A percentile compares a stretch with the other conserved stretches of the same genome.
phyloP scores from a whole-genome alignment of 2,113 vertebrate genomes.

The Speoplatyrhinus poulsoni region DNA sequence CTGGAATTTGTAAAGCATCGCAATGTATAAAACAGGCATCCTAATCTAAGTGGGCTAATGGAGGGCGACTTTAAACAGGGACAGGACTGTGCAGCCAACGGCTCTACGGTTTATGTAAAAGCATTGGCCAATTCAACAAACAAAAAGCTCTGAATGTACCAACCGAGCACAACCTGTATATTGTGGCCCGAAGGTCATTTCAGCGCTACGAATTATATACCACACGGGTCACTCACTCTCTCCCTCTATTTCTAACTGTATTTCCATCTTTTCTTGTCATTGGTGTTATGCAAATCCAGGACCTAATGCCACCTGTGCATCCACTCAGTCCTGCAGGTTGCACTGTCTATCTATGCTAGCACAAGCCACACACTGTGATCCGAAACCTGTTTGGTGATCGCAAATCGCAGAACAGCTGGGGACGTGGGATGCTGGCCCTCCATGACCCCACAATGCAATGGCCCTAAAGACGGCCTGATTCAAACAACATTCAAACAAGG shows the following conservation, averaged over 20 bases:
- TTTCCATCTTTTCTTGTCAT: conserved; percentile 10
- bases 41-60: conserved; percentile 21
- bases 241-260: conserved; percentile 4
- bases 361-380: conserved; percentile 72
- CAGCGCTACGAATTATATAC: conserved; percentile 28
- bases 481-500: not conserved
- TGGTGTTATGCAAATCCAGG: conserved; percentile 57
- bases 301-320: not conserved
- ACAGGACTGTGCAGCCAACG: conserved; percentile 47
- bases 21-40: no score
- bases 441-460: conserved; percentile 18
- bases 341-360: conserved; percentile 63
- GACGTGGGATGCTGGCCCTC: conserved; percentile 23
- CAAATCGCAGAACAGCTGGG: not conserved
- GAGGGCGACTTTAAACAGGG: conserved; percentile 11
- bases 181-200: conserved; percentile 34
- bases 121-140: conserved; percentile 14
- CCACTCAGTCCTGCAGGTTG: conserved; percentile 40
- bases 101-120: conserved; percentile 9
- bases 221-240: conserved; percentile 36
- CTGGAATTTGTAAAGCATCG: conserved; percentile 10
- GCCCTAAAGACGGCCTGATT: not conserved
- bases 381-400: conserved; percentile 16
- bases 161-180: conserved; percentile 47
- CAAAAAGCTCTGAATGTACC: conserved; percentile 59